These are phyloP conservation scores for Colaptes auratus DNA, from an alignment of 2,113 vertebrate species.

Conservation along the genomic window DNA sequence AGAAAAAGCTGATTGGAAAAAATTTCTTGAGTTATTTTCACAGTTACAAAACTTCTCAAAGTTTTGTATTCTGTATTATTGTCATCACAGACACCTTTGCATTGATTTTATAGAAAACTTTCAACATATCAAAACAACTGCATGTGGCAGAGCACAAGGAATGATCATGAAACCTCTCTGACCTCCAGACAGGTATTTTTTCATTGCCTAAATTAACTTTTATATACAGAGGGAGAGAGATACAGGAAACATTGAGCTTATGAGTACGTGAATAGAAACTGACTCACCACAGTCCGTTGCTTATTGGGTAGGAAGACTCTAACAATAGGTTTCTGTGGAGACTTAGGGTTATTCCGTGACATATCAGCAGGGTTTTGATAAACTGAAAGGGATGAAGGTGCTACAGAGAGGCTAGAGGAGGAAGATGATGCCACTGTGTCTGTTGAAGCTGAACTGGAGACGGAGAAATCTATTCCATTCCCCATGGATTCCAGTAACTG, in stretches of 20 bases:
- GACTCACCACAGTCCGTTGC: constrained; percentile 96
- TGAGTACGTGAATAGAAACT: constrained; percentile 12
- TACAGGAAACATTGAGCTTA: constrained; percentile 7
- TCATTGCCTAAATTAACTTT: not conserved
- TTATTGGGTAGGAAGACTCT: constrained; percentile 99
- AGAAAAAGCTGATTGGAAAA: not conserved
- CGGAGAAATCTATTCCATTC: constrained; percentile 89
- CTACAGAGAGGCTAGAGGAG: constrained; percentile 83
- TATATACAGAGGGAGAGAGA: not conserved
- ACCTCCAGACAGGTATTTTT: not conserved
- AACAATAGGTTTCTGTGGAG: constrained; percentile 97
- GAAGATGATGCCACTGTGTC: constrained; percentile 88
- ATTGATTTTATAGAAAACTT: not conserved
- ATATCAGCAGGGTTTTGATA: constrained; percentile 90
- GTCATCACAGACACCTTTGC: not conserved
- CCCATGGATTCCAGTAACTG: constrained; percentile 96
- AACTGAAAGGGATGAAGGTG: constrained; percentile 90
- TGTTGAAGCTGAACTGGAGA: constrained; percentile 84
- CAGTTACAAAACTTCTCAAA: not conserved
- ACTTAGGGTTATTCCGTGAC: constrained; percentile 90
- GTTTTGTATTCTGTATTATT: not conserved
- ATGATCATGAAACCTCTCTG: not conserved
- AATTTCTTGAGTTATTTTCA: not conserved
- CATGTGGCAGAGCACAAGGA: not conserved
- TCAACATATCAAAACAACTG: not conserved